Base-by-base conservation (phyloP, 2,888 invertebrate genomes). In the Notocelia uddmanniana region DNA sequence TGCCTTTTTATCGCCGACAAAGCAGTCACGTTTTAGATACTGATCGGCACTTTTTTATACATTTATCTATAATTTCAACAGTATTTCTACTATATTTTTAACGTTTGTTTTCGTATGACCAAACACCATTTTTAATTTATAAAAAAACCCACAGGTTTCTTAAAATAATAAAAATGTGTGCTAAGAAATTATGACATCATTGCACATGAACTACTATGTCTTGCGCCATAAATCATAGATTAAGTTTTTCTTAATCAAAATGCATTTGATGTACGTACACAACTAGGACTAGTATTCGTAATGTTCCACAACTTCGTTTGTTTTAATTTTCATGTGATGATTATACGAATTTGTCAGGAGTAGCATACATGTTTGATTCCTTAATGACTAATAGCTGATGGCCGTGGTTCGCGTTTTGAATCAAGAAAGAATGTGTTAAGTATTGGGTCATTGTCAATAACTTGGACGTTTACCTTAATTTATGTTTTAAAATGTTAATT, bases 1-100 rank as follows among this genome's bases (percentile, higher is more conserved):
- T 54, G 18, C 26, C 9, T 15, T 31, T 26, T 62, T 72, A 72
- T 72, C 72, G 50, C 13, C 52, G 19, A 8, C 55, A 19, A 41
- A n/a, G 26, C 26, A 37, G 72, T 67, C 72, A 72, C 72, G 72
- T 72, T 62, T 55, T 21, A 68, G 70, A 71, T 67, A 60, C 59
- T 13, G 41, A n/a, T 15, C 21, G 45, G n/a, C 19, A 19, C 37
- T 34, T 54, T 69, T 54, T 64, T 23, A 37, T 52, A 26, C 26
- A 66, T 58, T 26, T 66, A 66, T 50, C 60, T 50, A 50, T 48
- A 26, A 64, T 67, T 71, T 60, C 71, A 59, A 67, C 59, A 54
- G 52, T 18, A 64, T 64, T 64, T 37, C 52, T 37, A 64, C 37
- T 37, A 21, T 8, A 48, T 62, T 18, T 26, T 48, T 18, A 21